Base-by-base conservation (phyloP, 2,113 vertebrate genomes). In the Hymenochirus boettgeri region DNA sequence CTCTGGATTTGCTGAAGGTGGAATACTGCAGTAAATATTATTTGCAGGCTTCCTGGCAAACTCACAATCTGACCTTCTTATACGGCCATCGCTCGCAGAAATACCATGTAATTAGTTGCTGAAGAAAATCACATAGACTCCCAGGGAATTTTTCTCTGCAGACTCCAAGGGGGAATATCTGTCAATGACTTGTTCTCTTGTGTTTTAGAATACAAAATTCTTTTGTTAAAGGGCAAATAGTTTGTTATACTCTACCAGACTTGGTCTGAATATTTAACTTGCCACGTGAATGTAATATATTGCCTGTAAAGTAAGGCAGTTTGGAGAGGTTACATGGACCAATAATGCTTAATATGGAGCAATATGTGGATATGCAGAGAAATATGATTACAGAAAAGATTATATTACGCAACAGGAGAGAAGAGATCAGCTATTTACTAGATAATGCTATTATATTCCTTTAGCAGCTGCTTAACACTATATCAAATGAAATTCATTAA, bases 21-120 rank as follows among this genome's bases (percentile, higher is more conserved):
- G 33, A 45, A 45, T 25, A 58, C 25, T 25, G 22, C 25, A 60
- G 22, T 47, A 60, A 47, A 60, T 58, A 60, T 60, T 17, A 26
- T 42, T 27, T 60, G 42, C 57, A 58, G 21, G 22, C 5, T 58
- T 58, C 22, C 23, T 45, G 57, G 57, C 57, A 45, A 22, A 58
- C 35, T 58, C 37, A 24, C 23, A 15, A 11, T 7, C 27, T 33
- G 29, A 57, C 33, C 56, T 58, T 58, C 21, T 45, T 58, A 9
- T 29, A 47, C 11, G 24, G 39, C 39, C 39, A 60, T 47, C 12
- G 39, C 57, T 60, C 15, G n/a, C 23, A 60, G 57, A 60, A 60
- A 60, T 60, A 60, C 39, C 57, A 60, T 25, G 25, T 60, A 60
- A 60, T 60, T 60, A 60, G 57, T 27, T 29, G 24, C 35, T 18